These are phyloP conservation scores for Drosophila sulfurigaster DNA, from an alignment of 1,140 invertebrate species.

Conservation along the genomic window DNA sequence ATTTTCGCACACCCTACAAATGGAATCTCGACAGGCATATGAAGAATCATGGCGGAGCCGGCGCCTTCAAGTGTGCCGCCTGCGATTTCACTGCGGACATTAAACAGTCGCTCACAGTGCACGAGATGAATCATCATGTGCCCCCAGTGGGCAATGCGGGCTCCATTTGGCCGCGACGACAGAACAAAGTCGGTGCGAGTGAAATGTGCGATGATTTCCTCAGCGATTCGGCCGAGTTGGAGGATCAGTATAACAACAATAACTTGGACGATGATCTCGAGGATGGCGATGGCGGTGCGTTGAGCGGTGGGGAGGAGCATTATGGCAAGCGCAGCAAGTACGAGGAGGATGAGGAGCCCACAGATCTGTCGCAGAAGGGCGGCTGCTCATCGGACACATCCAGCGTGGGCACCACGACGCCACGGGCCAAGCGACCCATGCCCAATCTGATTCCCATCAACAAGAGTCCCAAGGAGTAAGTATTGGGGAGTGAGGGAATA, in stretches of 20 bases:
- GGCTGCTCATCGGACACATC: conserved; percentile 77
- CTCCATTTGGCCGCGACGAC: conserved; percentile 85
- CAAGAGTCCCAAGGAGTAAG: conserved; percentile 76
- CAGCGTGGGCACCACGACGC: conserved; percentile 82
- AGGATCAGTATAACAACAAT: conserved; percentile 82
- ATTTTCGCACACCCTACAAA: conserved; percentile 92
- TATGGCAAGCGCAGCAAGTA: conserved; percentile 76
- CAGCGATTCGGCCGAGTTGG: conserved; percentile 78
- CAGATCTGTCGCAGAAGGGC: conserved; percentile 85
- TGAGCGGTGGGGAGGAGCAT: conserved; percentile 56
- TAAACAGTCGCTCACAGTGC: conserved; percentile 95
- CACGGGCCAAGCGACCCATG: conserved; percentile 87
- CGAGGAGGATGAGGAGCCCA: conserved; percentile 86
- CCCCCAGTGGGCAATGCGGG: conserved; percentile 89
- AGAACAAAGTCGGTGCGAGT: conserved; percentile 90
- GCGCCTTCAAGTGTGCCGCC: conserved; percentile 92
- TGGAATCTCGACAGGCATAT: conserved; percentile 95
- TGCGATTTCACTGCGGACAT: conserved; percentile 97
- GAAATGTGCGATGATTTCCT: conserved; percentile 86
- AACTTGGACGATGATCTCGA: conserved; percentile 80
- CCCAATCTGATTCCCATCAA: conserved; percentile 90
- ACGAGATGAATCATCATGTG: conserved; percentile 95
- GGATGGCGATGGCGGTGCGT: conserved; percentile 48
- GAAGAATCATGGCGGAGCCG: conserved; percentile 94
- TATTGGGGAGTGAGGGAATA: conserved; percentile 7